Base-by-base conservation (phyloP, 2,888 invertebrate species). In the Ecliptopera silaceata region DNA sequence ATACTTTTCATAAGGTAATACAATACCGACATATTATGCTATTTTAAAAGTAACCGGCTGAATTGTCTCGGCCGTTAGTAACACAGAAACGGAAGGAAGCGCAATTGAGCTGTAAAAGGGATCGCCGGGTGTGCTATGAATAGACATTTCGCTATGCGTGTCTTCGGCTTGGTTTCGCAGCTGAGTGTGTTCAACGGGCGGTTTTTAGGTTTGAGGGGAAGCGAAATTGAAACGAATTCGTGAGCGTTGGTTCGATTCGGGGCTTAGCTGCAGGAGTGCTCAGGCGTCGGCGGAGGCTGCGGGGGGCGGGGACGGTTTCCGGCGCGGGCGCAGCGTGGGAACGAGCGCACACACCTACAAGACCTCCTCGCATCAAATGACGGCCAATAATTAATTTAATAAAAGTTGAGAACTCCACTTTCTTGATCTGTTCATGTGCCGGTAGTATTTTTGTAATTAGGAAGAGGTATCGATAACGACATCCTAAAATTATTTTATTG, bases 281-380 rank as follows among this genome's bases (percentile, higher is more conserved):
- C 75, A 68, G 72, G 73, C 72, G 79, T 73, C 73, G 75, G 55
- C 58, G 71, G 74, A 72, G 62, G 70, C 61, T 64, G 63, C 54
- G 70, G 58, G 70, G 68, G 69, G 71, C 68, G 75, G 75, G 75
- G 75, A 66, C 73, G 75, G 79, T 80, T 87, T 89, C 88, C 89
- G 88, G 88, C 82, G 88, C 84, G 75, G 79, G 82, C 86, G 83
- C 86, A 84, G 79, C 91, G 91, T 90, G 90, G 89, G 91, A 89
- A 89, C 87, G 81, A 70, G 69, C 74, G 77, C 85, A 83, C 84
- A 82, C 80, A 84, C 86, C 84, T 86, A 84, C 85, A 70, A 79
- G 75, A 76, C 56, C 80, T 84, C 79, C 79, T 82, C 81, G 80
- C 84, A 87, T 86, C 86, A 85, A 84, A 86, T 79, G 86, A 84